Evolutionary conservation across 2,888 invertebrate genomes (phyloP), one percentile per base, ranked within the genome.

Genomic region (Alloplasta piceator): DNA sequence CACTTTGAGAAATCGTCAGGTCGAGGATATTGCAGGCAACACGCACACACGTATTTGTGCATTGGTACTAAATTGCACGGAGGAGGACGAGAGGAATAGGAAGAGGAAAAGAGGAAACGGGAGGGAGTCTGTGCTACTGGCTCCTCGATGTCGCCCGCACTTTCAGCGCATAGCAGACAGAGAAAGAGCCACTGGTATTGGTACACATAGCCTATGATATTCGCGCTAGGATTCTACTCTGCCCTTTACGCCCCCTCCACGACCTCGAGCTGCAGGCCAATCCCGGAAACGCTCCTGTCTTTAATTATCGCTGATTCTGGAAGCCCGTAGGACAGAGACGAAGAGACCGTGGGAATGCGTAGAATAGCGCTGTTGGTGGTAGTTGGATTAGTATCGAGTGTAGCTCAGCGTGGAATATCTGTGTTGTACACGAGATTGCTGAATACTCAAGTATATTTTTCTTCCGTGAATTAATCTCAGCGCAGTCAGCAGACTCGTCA

Each of bases 211-310:
- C 12, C 50, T 16, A 68, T 39, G n/a, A 58, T 76, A 76, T 75
- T 66, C 78, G 56, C 66, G 48, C 16, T n/a, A 26, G 12, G 12
- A 50, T 52, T 46, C 38, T 43, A 64, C 68, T 66, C 63, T 66
- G 60, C 80, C 82, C 84, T 86, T 64, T 38, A 83, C 82, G 64
- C 80, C 82, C 84, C 87, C 56, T 48, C 83, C 82, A 85, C 86
- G 86, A 87, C 86, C 89, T 88, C 74, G 70, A 61, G 60, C 78
- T 72, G 72, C 71, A 87, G 86, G 87, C 85, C 88, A 88, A 89
- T 90, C 84, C 84, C 81, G 85, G 86, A 87, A 87, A 87, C 85
- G 78, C 72, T 84, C 78, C 83, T 80, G 80, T 82, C 81, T 84
- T 83, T 85, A 82, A 83, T 83, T 84, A 84, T 85, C 79, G 78